These are phyloP conservation scores for Otus sunia DNA, from an alignment of 2,113 vertebrate genomes.

Conservation along the genomic window DNA sequence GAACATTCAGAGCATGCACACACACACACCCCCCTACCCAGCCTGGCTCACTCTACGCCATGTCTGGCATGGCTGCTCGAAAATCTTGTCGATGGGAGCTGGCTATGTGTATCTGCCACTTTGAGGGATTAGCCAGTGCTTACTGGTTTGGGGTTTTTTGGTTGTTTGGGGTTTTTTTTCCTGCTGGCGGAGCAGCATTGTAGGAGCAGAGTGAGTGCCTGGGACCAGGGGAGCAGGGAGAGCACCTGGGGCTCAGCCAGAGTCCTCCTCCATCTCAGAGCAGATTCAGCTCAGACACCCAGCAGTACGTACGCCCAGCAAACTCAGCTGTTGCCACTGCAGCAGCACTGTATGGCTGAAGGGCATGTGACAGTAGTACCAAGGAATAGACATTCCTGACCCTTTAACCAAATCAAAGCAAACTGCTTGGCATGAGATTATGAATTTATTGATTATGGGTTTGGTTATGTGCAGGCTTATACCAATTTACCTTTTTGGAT, in stretches of 20 bases:
- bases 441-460: too few relatives aligned
- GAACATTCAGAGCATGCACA: too few relatives aligned
- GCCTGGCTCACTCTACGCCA: accelerated
- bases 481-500: background rate
- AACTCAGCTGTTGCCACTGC: accelerated
- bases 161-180: background rate
- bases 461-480: background rate
- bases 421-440: background rate
- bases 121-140: background rate
- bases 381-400: background rate
- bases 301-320: too few relatives aligned
- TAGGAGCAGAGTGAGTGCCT: background rate
- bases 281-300: background rate
- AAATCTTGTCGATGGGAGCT: accelerated
- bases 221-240: accelerated
- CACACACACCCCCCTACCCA: accelerated
- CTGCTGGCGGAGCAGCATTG: background rate
- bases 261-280: background rate
- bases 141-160: background rate
- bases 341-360: accelerated
- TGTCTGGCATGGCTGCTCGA: accelerated
- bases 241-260: accelerated
- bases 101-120: background rate
- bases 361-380: too few relatives aligned
- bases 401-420: background rate